Percentiles rank a stretch among this genome's conserved stretches.
Conservation (phyloP, 2,888 invertebrate genomes). For the Drosophila fulvimacula region DNA sequence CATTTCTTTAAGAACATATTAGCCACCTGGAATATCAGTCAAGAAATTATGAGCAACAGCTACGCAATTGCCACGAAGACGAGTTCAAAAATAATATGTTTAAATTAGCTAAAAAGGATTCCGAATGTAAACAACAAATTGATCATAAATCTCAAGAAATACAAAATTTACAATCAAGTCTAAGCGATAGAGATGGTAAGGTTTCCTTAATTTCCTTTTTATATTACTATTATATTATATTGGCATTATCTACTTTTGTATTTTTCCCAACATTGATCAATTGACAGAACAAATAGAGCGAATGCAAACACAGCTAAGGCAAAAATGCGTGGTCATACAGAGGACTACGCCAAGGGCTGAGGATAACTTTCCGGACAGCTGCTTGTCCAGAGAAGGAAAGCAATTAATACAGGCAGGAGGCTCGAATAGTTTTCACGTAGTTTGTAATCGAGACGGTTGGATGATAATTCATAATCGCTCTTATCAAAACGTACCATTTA, state of each 20-base stretch:
- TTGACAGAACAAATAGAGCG: not conserved
- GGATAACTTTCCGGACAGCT: not conserved
- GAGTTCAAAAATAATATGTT: no score
- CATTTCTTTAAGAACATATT: no score
- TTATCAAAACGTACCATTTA: not conserved
- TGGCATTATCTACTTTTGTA: no score
- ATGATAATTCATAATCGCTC: not conserved
- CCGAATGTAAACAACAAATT: not conserved
- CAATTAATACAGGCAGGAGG: not conserved
- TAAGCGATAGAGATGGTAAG: not conserved
- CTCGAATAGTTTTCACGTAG: not conserved
- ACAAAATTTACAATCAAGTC: not conserved
- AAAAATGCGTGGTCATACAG: not conserved
- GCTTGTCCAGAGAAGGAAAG: not conserved
- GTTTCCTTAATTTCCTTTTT: no score
- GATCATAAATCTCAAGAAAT: not conserved
- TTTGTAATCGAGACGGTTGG: not conserved
- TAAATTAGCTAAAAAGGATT: no score
- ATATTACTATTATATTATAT: no score
- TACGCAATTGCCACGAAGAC: no score
- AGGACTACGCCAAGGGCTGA: not conserved
- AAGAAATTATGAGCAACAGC: no score
- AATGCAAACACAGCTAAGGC: not conserved
- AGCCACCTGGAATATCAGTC: no score
- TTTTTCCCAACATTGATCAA: no score